Evolutionary conservation across 2,113 vertebrate species (phyloP).

Genomic region (Ammospiza caudacuta): DNA sequence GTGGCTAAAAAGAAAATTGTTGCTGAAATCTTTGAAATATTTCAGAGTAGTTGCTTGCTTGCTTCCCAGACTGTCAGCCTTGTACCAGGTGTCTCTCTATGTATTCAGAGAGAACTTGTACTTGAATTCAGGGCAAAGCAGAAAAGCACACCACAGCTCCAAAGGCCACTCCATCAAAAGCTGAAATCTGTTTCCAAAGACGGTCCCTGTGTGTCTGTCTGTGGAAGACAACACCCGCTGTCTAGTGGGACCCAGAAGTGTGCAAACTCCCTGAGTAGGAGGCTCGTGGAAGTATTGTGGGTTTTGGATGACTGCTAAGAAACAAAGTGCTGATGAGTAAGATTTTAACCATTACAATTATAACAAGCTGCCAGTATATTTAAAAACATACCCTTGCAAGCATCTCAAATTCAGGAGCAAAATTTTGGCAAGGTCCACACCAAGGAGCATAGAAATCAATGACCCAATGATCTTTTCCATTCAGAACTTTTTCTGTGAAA

Average conservation of each 20-base stretch:
- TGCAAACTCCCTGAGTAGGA: neutral
- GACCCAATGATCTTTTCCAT: slow-evolving; percentile 90
- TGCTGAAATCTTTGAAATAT: neutral
- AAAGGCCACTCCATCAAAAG: neutral
- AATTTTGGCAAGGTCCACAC: slow-evolving; percentile 96
- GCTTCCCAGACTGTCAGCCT: neutral
- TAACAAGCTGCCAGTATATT: neutral
- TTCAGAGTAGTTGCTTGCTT: neutral
- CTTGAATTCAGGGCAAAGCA: neutral
- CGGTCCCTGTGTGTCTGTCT: neutral
- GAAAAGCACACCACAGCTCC: neutral
- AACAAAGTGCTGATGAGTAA: neutral
- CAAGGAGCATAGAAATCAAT: slow-evolving; percentile 97
- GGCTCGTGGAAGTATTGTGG: accelerated
- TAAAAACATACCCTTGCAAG: slow-evolving; percentile 85
- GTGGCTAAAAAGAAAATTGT: neutral
- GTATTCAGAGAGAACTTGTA: neutral
- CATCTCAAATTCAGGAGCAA: slow-evolving; percentile 95
- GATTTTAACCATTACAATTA: neutral
- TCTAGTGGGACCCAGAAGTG: neutral
- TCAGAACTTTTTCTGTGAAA: slow-evolving; percentile 86
- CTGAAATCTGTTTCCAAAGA: neutral
- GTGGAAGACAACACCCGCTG: neutral
- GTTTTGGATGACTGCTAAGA: neutral
- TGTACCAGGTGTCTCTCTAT: neutral